These are phyloP conservation scores for Antechinus stuartii DNA, from an alignment of 2,113 vertebrate genomes.

Conservation along the genomic window DNA sequence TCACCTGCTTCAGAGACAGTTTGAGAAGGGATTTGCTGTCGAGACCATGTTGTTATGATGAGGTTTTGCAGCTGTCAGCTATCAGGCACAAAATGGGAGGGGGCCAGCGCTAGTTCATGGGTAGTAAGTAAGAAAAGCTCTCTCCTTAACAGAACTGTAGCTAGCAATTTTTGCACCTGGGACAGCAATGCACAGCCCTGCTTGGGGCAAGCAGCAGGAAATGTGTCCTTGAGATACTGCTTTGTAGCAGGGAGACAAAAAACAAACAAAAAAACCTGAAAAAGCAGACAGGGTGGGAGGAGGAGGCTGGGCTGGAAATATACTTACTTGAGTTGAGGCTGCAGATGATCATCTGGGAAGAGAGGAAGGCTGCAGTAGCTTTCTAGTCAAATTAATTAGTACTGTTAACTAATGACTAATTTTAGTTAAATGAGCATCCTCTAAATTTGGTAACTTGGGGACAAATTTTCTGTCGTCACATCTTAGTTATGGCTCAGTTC, in stretches of 20 bases:
- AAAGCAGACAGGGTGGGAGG: background rate
- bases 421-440: background rate
- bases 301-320: background rate
- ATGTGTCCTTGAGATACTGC: background rate
- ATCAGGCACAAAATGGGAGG: background rate
- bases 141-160: background rate
- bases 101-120: background rate
- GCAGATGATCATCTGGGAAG: background rate
- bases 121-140: background rate
- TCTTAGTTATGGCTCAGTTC: background rate
- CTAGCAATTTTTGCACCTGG: background rate
- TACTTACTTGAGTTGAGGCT: background rate
- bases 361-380: background rate
- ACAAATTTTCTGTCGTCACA: background rate
- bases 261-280: background rate
- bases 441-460: background rate
- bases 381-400: background rate
- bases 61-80: slow-evolving; percentile 2
- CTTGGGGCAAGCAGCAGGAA: background rate
- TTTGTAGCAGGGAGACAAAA: background rate
- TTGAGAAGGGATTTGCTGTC: slow-evolving; percentile 4
- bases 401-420: background rate
- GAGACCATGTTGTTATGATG: background rate
- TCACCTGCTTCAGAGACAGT: background rate
- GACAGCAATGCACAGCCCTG: background rate